These are phyloP conservation scores for Prionace glauca DNA, from an alignment of 2,797 vertebrate species.

Conservation along the genomic window DNA sequence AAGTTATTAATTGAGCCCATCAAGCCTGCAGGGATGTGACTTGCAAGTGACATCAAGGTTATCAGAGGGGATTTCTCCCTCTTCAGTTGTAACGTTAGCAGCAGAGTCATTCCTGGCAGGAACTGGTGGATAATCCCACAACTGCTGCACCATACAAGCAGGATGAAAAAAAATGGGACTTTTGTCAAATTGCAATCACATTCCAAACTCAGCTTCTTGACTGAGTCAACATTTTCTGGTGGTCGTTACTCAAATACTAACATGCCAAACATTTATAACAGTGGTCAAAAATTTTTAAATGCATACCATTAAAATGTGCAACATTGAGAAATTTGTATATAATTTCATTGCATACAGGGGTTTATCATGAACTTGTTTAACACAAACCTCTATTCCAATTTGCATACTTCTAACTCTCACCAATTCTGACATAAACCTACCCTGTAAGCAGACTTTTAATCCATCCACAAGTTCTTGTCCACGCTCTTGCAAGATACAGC, in stretches of 20 bases:
- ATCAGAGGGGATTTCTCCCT: neutral
- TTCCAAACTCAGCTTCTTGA: neutral
- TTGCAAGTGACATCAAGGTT: neutral
- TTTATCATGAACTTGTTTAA: neutral
- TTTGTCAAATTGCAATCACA: neutral
- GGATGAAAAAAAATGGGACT: neutral
- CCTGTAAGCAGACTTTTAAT: constrained; percentile 75
- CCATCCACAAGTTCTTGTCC: constrained; percentile 90
- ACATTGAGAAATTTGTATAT: no score
- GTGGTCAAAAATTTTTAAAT: neutral
- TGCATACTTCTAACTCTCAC: neutral
- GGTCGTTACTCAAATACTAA: neutral
- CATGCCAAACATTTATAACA: neutral
- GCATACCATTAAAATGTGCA: no score
- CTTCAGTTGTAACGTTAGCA: neutral
- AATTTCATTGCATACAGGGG: no score
- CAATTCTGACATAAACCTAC: constrained; percentile 48
- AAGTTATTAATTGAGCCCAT: neutral
- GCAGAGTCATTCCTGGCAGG: no score
- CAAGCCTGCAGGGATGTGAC: neutral
- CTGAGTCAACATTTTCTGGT: neutral
- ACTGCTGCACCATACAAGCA: neutral
- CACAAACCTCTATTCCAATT: neutral
- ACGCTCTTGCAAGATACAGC: constrained; percentile 77
- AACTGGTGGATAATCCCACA: no score